Evolutionary conservation across 2,113 vertebrate genomes (phyloP), one percentile per base, ranked within the genome.

Genomic region (Fregata magnificens): DNA sequence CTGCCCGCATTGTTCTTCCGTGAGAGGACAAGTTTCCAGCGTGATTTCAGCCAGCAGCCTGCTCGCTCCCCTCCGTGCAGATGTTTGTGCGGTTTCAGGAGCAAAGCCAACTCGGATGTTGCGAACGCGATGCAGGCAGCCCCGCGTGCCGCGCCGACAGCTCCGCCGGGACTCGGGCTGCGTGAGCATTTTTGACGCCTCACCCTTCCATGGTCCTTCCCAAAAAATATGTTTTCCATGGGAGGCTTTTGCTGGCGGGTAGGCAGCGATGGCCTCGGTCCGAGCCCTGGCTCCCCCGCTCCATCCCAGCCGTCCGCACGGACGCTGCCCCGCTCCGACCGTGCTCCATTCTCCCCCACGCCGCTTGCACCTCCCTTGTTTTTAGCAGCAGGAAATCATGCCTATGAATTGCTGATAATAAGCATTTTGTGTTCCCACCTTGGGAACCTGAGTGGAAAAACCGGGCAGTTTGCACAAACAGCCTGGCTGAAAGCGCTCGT

Each of bases 41-140:
- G 44, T 56, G 94, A 53, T 45, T 95, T 95, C 90, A 93, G 82
- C 71, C 90, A 50, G 52, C 10, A 7, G 76, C 56, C 84, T n/a
- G 16, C 95, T 83, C 62, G n/a, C 95, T 97, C 93, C 85, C 97
- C 95, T 74, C 88, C 82, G n/a, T 34, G 20, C 95, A 84, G 94
- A 95, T 97, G 95, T 94, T 95, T 36, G 71, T 61, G 96, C 59
- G 96, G 95, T 87, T 96, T 95, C 52, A 80, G 97, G 88, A 93
- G 77, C 40, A 3, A 4, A 77, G 97, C 97, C 97, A 96, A 87
- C 91, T 31, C 70, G 73, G 97, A 83, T 67, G 13, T 73, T 14
- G n/a, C 56, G 74, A 86, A 58, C 66, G 90, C 62, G 34, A 17
- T 8, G 36, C 88, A 42, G 95, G 95, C 97, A 49, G 96, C 80